Base-by-base conservation (phyloP, 2,113 vertebrate genomes). In the Trinectes maculatus region DNA sequence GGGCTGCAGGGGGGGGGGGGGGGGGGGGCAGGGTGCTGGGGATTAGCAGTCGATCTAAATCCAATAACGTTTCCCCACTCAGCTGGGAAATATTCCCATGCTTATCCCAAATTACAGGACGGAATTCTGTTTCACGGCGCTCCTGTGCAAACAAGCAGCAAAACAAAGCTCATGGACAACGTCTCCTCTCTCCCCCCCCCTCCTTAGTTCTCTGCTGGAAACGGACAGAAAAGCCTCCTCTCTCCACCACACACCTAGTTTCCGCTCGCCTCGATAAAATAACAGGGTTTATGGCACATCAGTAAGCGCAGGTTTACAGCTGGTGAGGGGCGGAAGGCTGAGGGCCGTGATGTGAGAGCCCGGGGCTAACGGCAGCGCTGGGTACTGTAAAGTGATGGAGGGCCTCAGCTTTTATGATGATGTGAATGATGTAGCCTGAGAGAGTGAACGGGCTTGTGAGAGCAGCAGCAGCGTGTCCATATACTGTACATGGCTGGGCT, bases 241-340 rank as follows among this genome's bases (percentile, higher is more conserved):
- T 57, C 10, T 36, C 42, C 31, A 1, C 46, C 48, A 3, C 86
- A 64, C 85, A 60, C 69, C 79, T 85, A 80, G 82, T 91, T 93
- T 92, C 90, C 85, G 83, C 88, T 80, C 87, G 3, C 74, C 88
- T 40, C 76, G 79, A 77, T 86, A 89, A 85, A 86, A 91, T 85
- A 91, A 93, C 88, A 74, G 68, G 85, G 82, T 93, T 92, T 90
- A 91, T 87, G 80, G 89, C 90, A 91, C 91, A 91, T 93, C 92
- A 91, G 87, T 89, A 89, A 89, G 87, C 90, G 88, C 86, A 65
- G 87, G 87, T 90, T 89, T 92, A 85, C 81, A 67, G 86, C 88
- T 67, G 73, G 83, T 65, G 81, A 83, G 88, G 88, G 84, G 83
- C 72, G 39, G 79, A 48, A 61, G 10, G 57, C 83, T 88, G 59